Base-by-base conservation (phyloP, 92 coral and sea anemone genomes). In the Montipora capitata region DNA sequence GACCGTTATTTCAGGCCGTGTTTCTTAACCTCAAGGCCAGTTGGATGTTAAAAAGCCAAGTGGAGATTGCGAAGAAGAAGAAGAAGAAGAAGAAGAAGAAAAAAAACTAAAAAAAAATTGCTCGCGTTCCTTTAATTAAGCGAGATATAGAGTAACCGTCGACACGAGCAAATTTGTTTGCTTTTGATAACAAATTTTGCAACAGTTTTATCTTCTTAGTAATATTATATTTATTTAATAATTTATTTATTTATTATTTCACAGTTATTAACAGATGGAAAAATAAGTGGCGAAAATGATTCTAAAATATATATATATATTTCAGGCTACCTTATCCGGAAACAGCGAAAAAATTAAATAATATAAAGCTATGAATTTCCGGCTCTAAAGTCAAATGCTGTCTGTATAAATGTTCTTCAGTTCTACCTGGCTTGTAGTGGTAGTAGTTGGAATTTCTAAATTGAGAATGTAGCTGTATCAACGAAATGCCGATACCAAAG, bases 111-210 rank as follows among this genome's bases (percentile, higher is more conserved):
- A 16, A 59, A 54, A 40, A 51, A 68, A 51, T 68, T 52, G 41
- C 38, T 3, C 15, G 85, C 74, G 42, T 81, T 52, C 13, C 52
- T 69, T 68, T 40, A 15, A 9, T 43, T 49, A 9, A 72, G 49
- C 85, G 40, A 68, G 76, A 48, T 20, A 54, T 1, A 42, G 54
- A 56, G 64, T 38, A 48, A 27, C 14, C 14, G 40, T 27, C 40
- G 67, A 56, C 81, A 39, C 87, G 62, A 44, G 80, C 87, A 83
- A 59, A 83, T 83, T 83, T 83, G 80, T 83, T 83, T 83, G 80
- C 73, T 83, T 83, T 83, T 73, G 71, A 72, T 72, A 72, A 73
- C 87, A 72, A 83, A 83, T 83, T 72, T 59, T 83, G 79, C 87
- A 83, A 42, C 17, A 13, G 18, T 58, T 54, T 52, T 63, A 16